Conservation (phyloP, 2,113 vertebrate genomes). For the Dromaius novaehollandiae region DNA sequence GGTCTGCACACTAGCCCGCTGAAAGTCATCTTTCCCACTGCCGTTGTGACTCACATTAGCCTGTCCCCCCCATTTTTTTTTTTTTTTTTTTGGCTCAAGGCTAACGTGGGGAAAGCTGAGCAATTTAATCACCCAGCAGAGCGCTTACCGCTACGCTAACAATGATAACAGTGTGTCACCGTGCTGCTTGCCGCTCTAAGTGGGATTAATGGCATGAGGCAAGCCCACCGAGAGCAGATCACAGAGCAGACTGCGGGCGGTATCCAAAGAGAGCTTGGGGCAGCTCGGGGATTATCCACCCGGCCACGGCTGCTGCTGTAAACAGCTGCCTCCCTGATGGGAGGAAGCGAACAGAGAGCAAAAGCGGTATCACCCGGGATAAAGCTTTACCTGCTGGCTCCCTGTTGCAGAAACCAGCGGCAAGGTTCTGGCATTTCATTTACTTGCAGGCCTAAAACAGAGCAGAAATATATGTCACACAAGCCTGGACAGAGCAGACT, state of each 20-base stretch:
- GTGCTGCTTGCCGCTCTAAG: neutral
- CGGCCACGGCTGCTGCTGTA: rapidly evolving
- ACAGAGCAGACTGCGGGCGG: neutral
- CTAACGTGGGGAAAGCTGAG: neutral
- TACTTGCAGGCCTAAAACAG: neutral
- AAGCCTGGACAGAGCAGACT: neutral
- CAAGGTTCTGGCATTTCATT: neutral
- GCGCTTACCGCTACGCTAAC: neutral
- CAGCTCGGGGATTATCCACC: neutral
- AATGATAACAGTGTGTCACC: neutral
- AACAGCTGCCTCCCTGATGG: neutral
- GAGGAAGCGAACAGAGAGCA: neutral
- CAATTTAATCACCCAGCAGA: neutral
- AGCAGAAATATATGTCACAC: rapidly evolving
- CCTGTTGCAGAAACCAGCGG: neutral
- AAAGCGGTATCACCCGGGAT: rapidly evolving
- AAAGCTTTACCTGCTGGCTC: neutral
- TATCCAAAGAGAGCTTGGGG: neutral
- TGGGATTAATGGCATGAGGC: neutral
- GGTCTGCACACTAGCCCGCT: neutral
- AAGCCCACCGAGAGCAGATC: neutral
- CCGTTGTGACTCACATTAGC: neutral
- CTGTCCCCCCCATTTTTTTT: neutral
- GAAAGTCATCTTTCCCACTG: neutral
- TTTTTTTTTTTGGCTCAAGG: neutral